Percentiles rank a stretch among this genome's conserved stretches.
phyloP scores from a whole-genome alignment of 2,797 vertebrate species.

The Carcharodon carcharias region DNA sequence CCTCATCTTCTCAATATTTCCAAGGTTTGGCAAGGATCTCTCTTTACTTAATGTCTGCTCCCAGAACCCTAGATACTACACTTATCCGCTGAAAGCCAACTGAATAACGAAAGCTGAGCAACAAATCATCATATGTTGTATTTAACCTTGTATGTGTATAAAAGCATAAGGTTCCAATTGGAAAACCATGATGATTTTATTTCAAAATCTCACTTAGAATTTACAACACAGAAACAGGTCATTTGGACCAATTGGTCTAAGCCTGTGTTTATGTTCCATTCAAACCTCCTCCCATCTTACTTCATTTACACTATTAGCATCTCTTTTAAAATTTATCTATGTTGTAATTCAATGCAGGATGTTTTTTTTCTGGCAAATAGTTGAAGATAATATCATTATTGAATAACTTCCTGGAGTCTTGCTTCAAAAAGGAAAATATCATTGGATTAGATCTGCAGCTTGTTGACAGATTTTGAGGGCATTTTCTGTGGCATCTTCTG shows the following conservation, averaged over 20 bases:
- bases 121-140: not conserved
- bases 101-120: not conserved
- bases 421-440: not conserved
- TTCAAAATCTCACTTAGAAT: not conserved
- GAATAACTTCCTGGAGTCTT: not conserved
- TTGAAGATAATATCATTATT: not conserved
- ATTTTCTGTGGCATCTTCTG: not conserved
- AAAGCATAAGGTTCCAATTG: not conserved
- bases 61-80: not conserved
- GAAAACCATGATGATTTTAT: not conserved
- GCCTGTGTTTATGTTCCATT: not conserved
- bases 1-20: not conserved
- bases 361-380: not conserved
- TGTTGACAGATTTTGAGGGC: not conserved
- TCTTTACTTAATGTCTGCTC: not conserved
- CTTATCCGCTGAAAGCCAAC: not conserved
- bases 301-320: not conserved
- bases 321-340: not conserved
- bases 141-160: not conserved
- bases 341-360: not conserved
- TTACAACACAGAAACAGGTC: not conserved
- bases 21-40: not conserved
- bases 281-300: not conserved
- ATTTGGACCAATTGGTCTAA: not conserved
- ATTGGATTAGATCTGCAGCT: not conserved